Percentiles rank a stretch among this genome's conserved stretches.
These are phyloP conservation scores for Aporophyla nigra DNA, from an alignment of 2,888 invertebrate species.

Conservation along the genomic window DNA sequence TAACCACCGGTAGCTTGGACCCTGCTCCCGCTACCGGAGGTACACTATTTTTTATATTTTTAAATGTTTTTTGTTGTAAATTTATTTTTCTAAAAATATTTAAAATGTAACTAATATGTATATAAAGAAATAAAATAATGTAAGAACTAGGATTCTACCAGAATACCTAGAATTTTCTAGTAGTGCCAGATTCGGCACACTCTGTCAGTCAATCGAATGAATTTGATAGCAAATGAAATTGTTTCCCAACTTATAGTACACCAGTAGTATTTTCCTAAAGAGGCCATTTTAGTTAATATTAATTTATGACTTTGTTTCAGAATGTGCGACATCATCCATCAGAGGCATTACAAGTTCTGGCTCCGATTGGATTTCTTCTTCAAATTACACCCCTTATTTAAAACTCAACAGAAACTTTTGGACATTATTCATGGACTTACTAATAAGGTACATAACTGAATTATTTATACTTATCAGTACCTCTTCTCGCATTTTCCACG, in stretches of 20 bases:
- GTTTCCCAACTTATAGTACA: neutral
- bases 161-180: neutral
- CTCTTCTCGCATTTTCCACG: neutral
- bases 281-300: neutral
- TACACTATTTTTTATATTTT: no score
- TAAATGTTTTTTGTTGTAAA: no score
- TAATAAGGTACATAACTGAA: slow-evolving; percentile 89
- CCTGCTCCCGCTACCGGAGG: no score
- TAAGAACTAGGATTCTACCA: no score
- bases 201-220: neutral
- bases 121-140: neutral
- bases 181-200: neutral
- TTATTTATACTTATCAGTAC: neutral
- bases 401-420: slow-evolving; percentile 93
- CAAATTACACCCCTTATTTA: slow-evolving; percentile 93
- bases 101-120: no score
- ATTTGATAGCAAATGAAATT: neutral
- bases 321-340: slow-evolving; percentile 96
- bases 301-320: slow-evolving; percentile 69
- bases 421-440: slow-evolving; percentile 94
- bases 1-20: no score
- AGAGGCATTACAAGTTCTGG: slow-evolving; percentile 94
- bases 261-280: neutral
- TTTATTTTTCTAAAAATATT: no score
- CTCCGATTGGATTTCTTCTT: slow-evolving; percentile 93